A percentile compares a stretch with the other conserved stretches of the same genome.
Conservation (phyloP, 35 echinoderm and acorn worm species). For the Chiridota heheva region DNA sequence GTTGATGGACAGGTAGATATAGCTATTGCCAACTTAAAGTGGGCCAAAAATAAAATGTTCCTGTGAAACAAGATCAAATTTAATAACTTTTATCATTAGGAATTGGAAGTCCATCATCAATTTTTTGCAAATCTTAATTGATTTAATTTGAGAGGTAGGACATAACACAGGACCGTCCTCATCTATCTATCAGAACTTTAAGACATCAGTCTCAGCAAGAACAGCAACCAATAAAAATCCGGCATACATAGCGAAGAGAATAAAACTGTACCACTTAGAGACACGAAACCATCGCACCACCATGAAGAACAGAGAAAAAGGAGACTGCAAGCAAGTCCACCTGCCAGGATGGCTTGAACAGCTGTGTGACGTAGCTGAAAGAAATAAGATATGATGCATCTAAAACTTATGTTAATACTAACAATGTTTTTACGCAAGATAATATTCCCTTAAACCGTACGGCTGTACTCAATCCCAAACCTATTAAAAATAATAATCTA, state of each 20-base stretch:
- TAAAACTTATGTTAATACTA: neutral
- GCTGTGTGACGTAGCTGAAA: slow-evolving; percentile 37
- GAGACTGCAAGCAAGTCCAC: slow-evolving; percentile 68
- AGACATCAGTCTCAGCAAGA: slow-evolving; percentile 28
- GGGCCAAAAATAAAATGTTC: too few species aligned
- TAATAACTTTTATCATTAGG: too few species aligned
- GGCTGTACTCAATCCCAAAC: neutral
- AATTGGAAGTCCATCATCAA: too few species aligned
- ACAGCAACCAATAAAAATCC: slow-evolving; percentile 35
- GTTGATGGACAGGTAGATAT: too few species aligned
- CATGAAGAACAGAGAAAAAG: slow-evolving; percentile 80
- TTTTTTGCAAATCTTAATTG: too few species aligned
- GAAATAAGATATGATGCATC: neutral
- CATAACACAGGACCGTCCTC: too few species aligned
- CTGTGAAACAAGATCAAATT: too few species aligned
- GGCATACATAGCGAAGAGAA: slow-evolving; percentile 39
- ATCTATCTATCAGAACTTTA: slow-evolving; percentile 18
- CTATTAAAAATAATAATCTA: too few species aligned
- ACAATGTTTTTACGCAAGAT: neutral
- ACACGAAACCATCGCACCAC: slow-evolving; percentile 58
- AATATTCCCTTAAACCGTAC: neutral
- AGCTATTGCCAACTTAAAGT: too few species aligned
- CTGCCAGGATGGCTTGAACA: slow-evolving; percentile 74
- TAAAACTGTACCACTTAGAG: slow-evolving; percentile 30
- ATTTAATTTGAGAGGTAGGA: too few species aligned